Percentiles rank a stretch among this genome's conserved stretches.
Evolutionary conservation across 2,113 vertebrate species (phyloP).

Genomic region (Anhinga rufa): DNA sequence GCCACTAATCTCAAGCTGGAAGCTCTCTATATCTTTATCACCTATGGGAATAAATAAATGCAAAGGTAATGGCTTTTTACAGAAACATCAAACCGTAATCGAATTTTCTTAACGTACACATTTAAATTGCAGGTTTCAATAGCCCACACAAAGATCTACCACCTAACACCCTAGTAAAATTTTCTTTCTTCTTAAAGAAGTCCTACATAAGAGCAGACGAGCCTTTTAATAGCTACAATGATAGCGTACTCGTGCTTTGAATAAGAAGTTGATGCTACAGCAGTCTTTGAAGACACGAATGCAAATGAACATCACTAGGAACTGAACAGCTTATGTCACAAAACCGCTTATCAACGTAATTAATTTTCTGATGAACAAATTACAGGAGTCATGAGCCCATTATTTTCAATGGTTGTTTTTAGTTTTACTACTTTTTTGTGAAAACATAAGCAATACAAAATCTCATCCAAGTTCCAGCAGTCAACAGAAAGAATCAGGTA

Average conservation of each 20-base stretch:
- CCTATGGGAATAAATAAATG: slow-evolving; percentile 22
- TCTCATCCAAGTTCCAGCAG: not conserved
- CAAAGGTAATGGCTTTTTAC: not conserved
- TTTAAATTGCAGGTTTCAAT: not conserved
- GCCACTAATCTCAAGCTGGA: slow-evolving; percentile 84
- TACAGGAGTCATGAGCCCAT: not conserved
- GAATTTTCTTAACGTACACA: not conserved
- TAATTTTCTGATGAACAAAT: not conserved
- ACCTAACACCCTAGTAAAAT: not conserved
- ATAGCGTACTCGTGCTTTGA: not conserved
- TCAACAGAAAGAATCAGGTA: not conserved
- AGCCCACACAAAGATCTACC: not conserved
- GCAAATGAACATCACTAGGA: not conserved
- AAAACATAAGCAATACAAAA: not conserved
- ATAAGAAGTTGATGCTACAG: not conserved
- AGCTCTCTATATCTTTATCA: slow-evolving; percentile 81
- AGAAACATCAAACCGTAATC: not conserved
- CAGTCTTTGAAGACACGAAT: not conserved
- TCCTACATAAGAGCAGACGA: not conserved
- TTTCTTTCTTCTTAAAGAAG: not conserved
- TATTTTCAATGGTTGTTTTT: not conserved
- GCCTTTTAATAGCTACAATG: not conserved
- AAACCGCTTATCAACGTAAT: accelerated
- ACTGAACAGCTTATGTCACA: not conserved
- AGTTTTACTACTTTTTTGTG: not conserved